Percentiles rank a stretch among this genome's conserved stretches.
Conservation (phyloP, 1,140 invertebrate genomes). For the Saccostrea glomerata region DNA sequence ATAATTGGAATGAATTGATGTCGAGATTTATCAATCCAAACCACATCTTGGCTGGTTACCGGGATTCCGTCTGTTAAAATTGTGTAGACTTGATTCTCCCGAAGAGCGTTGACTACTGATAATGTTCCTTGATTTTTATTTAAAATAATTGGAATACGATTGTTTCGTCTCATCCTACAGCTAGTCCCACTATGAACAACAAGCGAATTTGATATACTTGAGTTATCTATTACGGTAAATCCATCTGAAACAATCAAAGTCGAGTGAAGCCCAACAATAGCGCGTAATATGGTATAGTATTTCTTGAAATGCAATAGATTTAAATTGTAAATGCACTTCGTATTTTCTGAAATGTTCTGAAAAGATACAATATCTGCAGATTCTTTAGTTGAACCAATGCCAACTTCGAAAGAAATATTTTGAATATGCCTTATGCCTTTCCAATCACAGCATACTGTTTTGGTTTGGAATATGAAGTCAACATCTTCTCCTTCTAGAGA, state of each 20-base stretch:
- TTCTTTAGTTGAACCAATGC: slow-evolving; percentile 53
- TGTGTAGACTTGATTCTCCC: background rate
- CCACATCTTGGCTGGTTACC: background rate
- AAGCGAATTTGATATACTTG: background rate
- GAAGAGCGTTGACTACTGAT: background rate
- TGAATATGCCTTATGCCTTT: slow-evolving; percentile 59
- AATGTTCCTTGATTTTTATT: background rate
- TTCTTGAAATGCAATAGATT: slow-evolving; percentile 8
- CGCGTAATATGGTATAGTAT: background rate
- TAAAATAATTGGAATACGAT: background rate
- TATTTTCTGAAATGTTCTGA: slow-evolving; percentile 15
- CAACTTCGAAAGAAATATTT: slow-evolving; percentile 51
- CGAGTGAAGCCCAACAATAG: background rate
- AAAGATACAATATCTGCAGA: slow-evolving; percentile 49
- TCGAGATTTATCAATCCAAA: background rate
- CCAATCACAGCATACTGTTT: slow-evolving; percentile 57
- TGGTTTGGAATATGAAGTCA: slow-evolving; percentile 50
- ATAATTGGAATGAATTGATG: background rate
- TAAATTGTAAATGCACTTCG: background rate
- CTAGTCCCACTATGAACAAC: slow-evolving; percentile 27
- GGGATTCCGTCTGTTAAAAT: background rate
- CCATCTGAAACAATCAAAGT: slow-evolving; percentile 40
- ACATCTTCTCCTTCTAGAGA: slow-evolving; percentile 41
- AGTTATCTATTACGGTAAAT: slow-evolving; percentile 35
- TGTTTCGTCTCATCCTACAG: background rate